Base-by-base conservation (phyloP, 2,888 invertebrate genomes). In the Calameuta pallipes region DNA sequence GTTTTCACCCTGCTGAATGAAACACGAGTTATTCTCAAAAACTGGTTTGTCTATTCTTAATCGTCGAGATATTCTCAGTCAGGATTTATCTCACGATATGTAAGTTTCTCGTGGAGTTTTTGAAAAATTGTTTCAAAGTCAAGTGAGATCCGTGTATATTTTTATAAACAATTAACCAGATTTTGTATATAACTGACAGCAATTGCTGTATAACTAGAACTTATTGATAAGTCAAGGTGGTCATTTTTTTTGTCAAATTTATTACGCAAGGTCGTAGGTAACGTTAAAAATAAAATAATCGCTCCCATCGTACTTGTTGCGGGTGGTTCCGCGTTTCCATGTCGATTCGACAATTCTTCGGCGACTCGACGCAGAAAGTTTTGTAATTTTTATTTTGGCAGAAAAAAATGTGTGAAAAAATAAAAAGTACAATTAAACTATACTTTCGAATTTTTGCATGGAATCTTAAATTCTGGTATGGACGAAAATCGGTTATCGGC, bases 401-500 rank as follows among this genome's bases (percentile, higher is more conserved):
- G 6, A 56, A 56, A 56, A 41, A 56, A 23, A 0, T 23, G 9
- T 9, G 23, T 9, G 23, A 56, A 56, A 56, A 56, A 9, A 9
- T 56, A 9, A 23, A 23, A 56, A 56, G 56, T 56, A 2, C 6
- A 56, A 23, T 1, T 56, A 23, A 56, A 56, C 56, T 1, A 23
- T 56, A 15, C 9, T 56, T 56, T 23, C 23, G 23, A 23, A 23
- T 56, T 56, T 56, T 23, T 9, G 56, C 23, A 23, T 41, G 6
- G 6, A 15, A 41, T 41, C 15, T 41, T 15, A 15, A 2, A 15
- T 31, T 69, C 36, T 15, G 75, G 35, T 56, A 69, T 35, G 31
- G 23, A 74, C 31, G 4, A 75, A 74, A 82, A 79, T 77, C 69
- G 34, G 23, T 73, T 77, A 33, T 13, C 68, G 69, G 76, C 76